Percentiles rank a stretch among this genome's conserved stretches.
Conservation (phyloP, 2,888 invertebrate genomes). For the Aspidiotus rigidus region DNA sequence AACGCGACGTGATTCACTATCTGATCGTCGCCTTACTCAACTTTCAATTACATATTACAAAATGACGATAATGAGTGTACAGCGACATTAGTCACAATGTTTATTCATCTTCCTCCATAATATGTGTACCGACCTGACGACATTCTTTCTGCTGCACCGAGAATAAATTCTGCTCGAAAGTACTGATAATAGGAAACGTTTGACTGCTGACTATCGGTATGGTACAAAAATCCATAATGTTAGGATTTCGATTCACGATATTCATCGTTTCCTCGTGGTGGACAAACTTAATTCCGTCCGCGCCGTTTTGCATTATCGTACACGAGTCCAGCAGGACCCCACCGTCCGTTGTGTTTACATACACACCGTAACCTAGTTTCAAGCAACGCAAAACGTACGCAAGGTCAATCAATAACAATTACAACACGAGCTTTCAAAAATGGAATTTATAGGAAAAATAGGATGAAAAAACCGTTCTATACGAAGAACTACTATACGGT, state of each 20-base stretch:
- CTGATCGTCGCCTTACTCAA: no score
- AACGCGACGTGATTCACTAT: no score
- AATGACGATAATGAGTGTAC: no score
- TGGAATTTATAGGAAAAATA: no score
- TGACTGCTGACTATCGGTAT: conserved; percentile 63
- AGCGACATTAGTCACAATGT: no score
- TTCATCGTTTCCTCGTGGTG: conserved; percentile 57
- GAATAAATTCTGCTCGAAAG: conserved; percentile 68
- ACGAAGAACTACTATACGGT: no score
- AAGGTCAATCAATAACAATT: no score
- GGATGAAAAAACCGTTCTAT: no score
- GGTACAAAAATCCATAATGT: conserved; percentile 64
- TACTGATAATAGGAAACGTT: conserved; percentile 76
- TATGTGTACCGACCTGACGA: conserved; percentile 50
- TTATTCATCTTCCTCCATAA: no score
- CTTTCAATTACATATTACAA: no score
- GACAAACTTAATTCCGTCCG: conserved; percentile 80
- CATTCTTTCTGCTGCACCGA: conserved; percentile 61
- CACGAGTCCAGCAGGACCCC: conserved; percentile 68
- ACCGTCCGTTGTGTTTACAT: conserved; percentile 80
- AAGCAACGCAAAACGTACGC: no score
- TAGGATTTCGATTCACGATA: conserved; percentile 14
- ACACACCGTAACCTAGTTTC: conserved; percentile 71
- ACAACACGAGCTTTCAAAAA: no score
- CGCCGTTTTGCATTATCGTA: conserved; percentile 71